Percentiles rank a stretch among this genome's conserved stretches.
Evolutionary conservation across 92 coral and sea anemone genomes (phyloP).

Genomic region (Phenganax stokvisi): DNA sequence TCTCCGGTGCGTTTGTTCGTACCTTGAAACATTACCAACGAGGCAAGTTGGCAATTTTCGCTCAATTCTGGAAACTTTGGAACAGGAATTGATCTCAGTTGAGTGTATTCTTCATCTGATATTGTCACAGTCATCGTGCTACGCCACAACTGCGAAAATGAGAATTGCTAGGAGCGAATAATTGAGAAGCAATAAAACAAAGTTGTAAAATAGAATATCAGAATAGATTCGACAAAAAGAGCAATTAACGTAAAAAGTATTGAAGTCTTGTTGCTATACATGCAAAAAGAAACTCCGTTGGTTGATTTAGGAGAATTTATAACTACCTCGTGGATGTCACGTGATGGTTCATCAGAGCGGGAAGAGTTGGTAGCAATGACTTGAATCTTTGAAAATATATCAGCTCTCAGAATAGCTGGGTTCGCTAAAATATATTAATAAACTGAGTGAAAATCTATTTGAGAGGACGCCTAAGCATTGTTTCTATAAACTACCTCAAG

Average conservation of each 20-base stretch:
- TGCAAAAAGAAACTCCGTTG: too few relatives aligned
- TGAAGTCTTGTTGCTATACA: too few relatives aligned
- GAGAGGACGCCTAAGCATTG: too few relatives aligned
- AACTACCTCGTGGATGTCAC: neutral
- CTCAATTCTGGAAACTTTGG: conserved; percentile 13
- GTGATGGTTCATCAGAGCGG: neutral
- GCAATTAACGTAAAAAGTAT: too few relatives aligned
- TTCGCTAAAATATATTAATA: neutral
- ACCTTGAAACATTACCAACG: conserved; percentile 29
- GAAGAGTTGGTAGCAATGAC: neutral
- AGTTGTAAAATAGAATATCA: too few relatives aligned
- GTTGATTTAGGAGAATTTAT: too few relatives aligned
- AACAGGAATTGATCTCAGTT: conserved; percentile 6
- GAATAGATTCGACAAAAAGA: too few relatives aligned
- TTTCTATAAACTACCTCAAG: neutral
- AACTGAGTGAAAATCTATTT: too few relatives aligned
- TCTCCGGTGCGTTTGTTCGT: neutral
- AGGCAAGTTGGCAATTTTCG: neutral
- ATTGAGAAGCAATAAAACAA: neutral
- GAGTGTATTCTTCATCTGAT: conserved; percentile 10
- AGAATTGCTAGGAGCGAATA: neutral
- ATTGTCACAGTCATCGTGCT: conserved; percentile 15
- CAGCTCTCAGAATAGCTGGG: conserved; percentile 16
- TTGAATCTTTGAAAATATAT: conserved; percentile 25
- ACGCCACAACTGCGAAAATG: conserved; percentile 16